These are phyloP conservation scores for Leptonema lineaticorne DNA, from an alignment of 1,140 invertebrate genomes.

Conservation along the genomic window DNA sequence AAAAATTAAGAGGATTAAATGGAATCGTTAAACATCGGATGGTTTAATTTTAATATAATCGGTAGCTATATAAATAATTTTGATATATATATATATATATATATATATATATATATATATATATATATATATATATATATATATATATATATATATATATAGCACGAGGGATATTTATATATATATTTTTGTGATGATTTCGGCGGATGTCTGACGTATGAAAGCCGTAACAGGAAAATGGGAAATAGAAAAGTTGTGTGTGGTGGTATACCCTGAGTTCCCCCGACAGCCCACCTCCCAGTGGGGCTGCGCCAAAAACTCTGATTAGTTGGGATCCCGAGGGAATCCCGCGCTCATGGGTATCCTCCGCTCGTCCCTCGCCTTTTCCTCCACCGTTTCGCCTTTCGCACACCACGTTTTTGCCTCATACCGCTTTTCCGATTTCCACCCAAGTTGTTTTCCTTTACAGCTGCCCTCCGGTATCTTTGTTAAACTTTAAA, in stretches of 20 bases:
- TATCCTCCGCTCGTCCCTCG: constrained; percentile 32
- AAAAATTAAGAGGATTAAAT: too few relatives aligned
- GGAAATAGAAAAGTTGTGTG: not conserved
- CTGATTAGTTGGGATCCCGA: constrained; percentile 46
- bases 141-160: too few relatives aligned
- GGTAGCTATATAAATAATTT: too few relatives aligned
- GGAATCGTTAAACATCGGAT: too few relatives aligned
- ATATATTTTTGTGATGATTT: too few relatives aligned
- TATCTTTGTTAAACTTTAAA: constrained; percentile 26
- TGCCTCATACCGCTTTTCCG: not conserved
- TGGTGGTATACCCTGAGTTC: not conserved
- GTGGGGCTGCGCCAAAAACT: constrained; percentile 46
- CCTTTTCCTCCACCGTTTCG: constrained; percentile 3
- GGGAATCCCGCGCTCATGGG: constrained; percentile 43
- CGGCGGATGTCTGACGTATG: too few relatives aligned
- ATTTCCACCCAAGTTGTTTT: constrained; percentile 16
- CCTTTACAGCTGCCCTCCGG: constrained; percentile 27
- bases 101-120: too few relatives aligned
- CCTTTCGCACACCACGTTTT: not conserved
- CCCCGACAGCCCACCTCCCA: constrained; percentile 28
- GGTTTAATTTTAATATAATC: too few relatives aligned
- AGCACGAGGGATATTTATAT: too few relatives aligned
- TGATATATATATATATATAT: too few relatives aligned
- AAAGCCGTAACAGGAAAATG: too few relatives aligned
- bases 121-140: too few relatives aligned